Conservation (phyloP, 1,140 invertebrate genomes). For the Leptoteleia sp. region DNA sequence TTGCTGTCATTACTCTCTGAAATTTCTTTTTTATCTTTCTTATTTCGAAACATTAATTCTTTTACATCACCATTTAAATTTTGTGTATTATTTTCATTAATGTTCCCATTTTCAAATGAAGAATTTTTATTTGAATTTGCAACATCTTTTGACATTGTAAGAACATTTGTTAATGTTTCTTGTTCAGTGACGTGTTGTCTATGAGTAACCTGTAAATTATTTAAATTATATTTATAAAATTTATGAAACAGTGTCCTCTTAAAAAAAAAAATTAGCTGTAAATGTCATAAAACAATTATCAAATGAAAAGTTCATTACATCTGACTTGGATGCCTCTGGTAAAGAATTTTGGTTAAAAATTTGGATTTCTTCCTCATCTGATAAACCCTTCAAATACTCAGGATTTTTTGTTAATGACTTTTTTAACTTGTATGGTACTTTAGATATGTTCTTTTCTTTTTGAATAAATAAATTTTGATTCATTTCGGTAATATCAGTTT, state of each 20-base stretch:
- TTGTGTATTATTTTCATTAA: too few relatives aligned
- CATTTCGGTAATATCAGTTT: constrained; percentile 10
- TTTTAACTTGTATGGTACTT: background rate
- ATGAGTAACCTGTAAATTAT: background rate
- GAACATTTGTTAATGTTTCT: background rate
- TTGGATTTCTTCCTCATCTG: background rate
- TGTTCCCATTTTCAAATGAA: background rate
- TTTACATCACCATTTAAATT: too few relatives aligned
- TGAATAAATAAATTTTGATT: background rate
- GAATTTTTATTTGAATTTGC: background rate
- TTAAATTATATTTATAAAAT: too few relatives aligned
- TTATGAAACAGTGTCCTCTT: too few relatives aligned
- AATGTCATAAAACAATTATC: constrained; percentile 21
- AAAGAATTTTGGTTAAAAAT: background rate
- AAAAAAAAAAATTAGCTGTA: constrained; percentile 16
- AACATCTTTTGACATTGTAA: background rate
- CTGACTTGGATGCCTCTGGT: background rate
- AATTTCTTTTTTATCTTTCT: constrained; percentile 18
- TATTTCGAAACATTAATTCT: constrained; percentile 10
- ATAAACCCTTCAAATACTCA: background rate
- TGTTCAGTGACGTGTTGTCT: background rate
- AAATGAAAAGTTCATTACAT: constrained; percentile 1
- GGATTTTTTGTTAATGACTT: background rate
- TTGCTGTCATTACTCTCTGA: constrained; percentile 8
- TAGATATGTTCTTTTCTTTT: background rate